Conservation (phyloP, 2,797 vertebrate species). For the Taeniopygia guttata region DNA sequence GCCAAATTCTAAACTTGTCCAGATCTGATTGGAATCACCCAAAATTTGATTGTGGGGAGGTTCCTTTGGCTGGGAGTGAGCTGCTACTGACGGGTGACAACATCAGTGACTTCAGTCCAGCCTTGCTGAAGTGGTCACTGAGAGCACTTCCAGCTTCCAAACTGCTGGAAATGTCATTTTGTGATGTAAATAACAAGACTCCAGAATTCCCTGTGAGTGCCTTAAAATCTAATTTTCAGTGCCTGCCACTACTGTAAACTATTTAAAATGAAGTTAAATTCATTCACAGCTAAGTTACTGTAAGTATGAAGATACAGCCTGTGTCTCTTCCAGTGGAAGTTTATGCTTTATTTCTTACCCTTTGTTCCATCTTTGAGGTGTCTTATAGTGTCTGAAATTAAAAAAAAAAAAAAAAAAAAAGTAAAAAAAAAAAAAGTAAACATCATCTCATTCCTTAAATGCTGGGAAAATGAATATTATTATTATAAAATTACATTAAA, state of each 20-base stretch:
- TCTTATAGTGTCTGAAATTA: background rate
- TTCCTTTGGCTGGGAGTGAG: background rate
- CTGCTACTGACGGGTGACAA: rapidly evolving
- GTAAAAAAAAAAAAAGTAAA: background rate
- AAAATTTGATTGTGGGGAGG: background rate
- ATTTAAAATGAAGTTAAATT: background rate
- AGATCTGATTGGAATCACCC: background rate
- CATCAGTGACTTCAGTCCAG: too few species aligned
- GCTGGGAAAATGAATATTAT: background rate
- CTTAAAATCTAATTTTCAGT: background rate
- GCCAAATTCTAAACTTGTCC: background rate
- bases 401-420: background rate
- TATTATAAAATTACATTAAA: background rate
- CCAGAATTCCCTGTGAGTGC: background rate
- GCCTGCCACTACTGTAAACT: background rate
- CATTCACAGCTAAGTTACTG: background rate
- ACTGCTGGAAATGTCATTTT: background rate
- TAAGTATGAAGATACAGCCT: background rate
- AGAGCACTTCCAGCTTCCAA: background rate
- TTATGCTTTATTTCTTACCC: background rate
- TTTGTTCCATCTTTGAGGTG: background rate
- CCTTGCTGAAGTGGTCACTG: background rate
- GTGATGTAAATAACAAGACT: background rate
- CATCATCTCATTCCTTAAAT: background rate
- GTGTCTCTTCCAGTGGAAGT: background rate